phyloP scores from a whole-genome alignment of 2,113 vertebrate genomes.

The Rhodinocichla rosea region DNA sequence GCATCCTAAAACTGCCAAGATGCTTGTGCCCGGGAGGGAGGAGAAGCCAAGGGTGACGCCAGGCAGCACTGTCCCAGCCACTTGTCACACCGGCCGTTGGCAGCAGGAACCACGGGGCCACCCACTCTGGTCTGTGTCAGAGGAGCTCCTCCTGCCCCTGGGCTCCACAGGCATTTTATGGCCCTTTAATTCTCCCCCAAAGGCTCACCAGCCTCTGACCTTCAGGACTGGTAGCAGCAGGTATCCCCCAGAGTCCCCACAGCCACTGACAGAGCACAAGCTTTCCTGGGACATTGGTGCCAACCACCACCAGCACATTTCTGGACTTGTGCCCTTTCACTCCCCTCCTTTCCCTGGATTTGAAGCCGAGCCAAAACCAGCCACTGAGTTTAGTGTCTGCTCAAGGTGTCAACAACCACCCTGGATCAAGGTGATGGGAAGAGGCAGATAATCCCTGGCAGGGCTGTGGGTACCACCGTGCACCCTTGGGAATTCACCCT shows the following conservation, averaged over 20 bases:
- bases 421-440: rapidly evolving
- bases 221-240: neutral
- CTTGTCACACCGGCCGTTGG: rapidly evolving
- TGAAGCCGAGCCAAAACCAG: neutral
- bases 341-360: neutral
- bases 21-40: neutral
- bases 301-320: rapidly evolving
- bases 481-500: neutral
- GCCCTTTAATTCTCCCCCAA: rapidly evolving
- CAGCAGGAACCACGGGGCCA: rapidly evolving
- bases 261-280: neutral
- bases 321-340: neutral
- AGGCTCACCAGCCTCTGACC: neutral
- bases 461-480: neutral
- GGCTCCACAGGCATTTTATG: rapidly evolving
- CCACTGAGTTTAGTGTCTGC: neutral
- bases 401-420: neutral
- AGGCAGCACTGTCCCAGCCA: rapidly evolving
- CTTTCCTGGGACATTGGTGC: neutral
- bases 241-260: neutral
- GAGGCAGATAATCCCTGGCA: neutral
- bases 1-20: neutral
- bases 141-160: neutral
- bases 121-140: neutral
- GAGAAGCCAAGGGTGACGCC: neutral